Base-by-base conservation (phyloP, 2,888 invertebrate genomes). In the Nebria brevicollis region DNA sequence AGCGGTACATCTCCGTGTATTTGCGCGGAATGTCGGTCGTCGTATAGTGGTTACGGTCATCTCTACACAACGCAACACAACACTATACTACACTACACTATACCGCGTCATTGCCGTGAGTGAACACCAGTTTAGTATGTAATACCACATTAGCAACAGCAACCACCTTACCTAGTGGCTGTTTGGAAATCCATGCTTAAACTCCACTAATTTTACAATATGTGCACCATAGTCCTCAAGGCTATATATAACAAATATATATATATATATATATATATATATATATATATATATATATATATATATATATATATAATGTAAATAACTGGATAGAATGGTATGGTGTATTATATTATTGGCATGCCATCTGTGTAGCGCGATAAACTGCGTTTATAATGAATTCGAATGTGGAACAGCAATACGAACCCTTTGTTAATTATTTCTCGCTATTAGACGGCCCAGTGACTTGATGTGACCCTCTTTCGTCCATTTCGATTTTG, bases 321-420 rank as follows among this genome's bases (percentile, higher is more conserved):
- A 34, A 34, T 54, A 54, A 54, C 54, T 54, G 54, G 54, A 13
- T 54, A 8, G 54, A 54, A 54, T 54, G 0, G 25, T 5, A 34
- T 34, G 34, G 34, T 34, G 80, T 75, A 65, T 80, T 72, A 75
- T 75, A 80, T 80, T 80, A 80, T 80, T 80, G 80, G 80, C 80
- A 80, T 75, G 75, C 75, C 80, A 80, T 80, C 80, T 80, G 80
- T 80, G 80, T 80, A 70, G 75, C 70, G 80, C 75, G 80, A 80
- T 80, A 80, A 80, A 80, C 80, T 80, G 65, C 64, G 75, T 54
- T 72, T 80, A 80, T 80, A 80, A 80, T 80, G 80, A 80, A 80
- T 80, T 80, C 75, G 73, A 75, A 80, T 80, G 80, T 80, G 74
- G 75, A 79, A 79, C 74, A 54, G 74, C 74, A 54, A 54, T 54